phyloP scores from a whole-genome alignment of 2,888 invertebrate genomes.

The Mimas tiliae region DNA sequence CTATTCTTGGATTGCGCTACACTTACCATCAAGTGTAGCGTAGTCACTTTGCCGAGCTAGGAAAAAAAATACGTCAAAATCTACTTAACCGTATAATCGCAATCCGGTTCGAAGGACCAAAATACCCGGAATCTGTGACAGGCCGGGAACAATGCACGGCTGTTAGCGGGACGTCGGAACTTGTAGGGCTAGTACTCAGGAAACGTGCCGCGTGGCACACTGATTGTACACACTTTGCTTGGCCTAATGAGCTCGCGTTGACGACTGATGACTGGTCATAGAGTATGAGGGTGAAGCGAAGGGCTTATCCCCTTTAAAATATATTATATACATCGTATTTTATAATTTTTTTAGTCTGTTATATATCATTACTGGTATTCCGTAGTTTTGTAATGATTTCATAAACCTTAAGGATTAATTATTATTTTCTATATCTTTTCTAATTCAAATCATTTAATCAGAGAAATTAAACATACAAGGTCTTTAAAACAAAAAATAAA shows the following conservation, averaged over 20 bases:
- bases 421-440: too few species aligned
- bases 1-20: too few species aligned
- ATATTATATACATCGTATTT: background rate
- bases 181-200: slow-evolving; percentile 7
- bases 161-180: slow-evolving; percentile 18
- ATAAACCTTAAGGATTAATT: too few species aligned
- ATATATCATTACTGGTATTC: too few species aligned
- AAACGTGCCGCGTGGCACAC: slow-evolving; percentile 25
- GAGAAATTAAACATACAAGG: too few species aligned
- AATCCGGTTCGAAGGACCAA: slow-evolving; percentile 10
- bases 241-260: slow-evolving; percentile 27
- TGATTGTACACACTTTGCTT: slow-evolving; percentile 25
- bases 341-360: background rate
- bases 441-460: too few species aligned
- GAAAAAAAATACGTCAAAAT: too few species aligned
- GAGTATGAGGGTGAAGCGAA: slow-evolving; percentile 8
- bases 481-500: too few species aligned
- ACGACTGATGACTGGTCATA: slow-evolving; percentile 28
- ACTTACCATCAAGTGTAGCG: too few species aligned
- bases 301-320: background rate
- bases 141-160: slow-evolving; percentile 13
- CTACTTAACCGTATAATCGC: background rate
- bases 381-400: too few species aligned
- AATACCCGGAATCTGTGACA: background rate
- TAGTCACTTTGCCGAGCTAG: too few species aligned